phyloP scores from a whole-genome alignment of 2,888 invertebrate species.

The Agrypnus murinus region DNA sequence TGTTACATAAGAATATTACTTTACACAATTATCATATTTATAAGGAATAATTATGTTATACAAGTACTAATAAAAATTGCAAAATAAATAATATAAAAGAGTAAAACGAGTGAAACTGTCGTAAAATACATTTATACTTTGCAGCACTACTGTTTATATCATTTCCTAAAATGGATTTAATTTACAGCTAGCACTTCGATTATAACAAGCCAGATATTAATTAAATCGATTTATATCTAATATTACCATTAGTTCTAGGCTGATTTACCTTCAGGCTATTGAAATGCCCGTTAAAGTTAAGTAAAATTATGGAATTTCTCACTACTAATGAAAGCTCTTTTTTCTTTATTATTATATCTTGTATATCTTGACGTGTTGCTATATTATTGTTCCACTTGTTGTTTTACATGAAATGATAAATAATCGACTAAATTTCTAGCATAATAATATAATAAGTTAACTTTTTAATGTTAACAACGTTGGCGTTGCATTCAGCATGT shows the following conservation, averaged over 20 bases:
- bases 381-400: too few species aligned
- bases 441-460: not conserved
- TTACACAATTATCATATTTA: conserved; percentile 31
- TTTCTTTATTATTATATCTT: not conserved
- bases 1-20: conserved; percentile 27
- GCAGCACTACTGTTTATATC: conserved; percentile 2
- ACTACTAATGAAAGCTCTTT: not conserved
- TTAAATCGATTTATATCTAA: conserved; percentile 18
- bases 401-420: not conserved
- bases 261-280: conserved; percentile 2
- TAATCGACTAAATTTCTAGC: not conserved
- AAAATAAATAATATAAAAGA: conserved; percentile 1
- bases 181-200: conserved; percentile 11
- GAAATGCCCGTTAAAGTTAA: not conserved
- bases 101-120: conserved; percentile 23
- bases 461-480: not conserved
- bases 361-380: not conserved
- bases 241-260: not conserved
- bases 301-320: conserved; percentile 3
- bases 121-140: conserved; percentile 21
- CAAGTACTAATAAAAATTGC: conserved; percentile 27
- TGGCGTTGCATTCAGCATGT: not conserved
- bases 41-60: conserved; percentile 28
- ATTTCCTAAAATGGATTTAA: conserved; percentile 27
- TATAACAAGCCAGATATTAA: conserved; percentile 10